phyloP scores from a whole-genome alignment of 2,797 vertebrate species.

The Leptodactylus fallax region DNA sequence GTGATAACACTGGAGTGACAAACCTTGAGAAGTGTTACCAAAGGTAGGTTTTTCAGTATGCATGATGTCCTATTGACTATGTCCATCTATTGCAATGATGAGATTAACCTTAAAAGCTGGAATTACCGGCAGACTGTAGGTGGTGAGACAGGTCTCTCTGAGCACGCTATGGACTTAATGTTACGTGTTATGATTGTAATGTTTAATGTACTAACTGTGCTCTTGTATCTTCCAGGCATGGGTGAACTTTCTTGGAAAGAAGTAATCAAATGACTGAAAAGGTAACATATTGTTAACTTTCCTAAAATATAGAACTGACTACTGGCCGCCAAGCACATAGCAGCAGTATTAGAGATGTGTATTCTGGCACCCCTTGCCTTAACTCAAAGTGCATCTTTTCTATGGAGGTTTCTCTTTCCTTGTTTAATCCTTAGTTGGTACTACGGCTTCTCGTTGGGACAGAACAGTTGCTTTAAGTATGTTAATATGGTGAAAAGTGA shows the following conservation, averaged over 20 bases:
- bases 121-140: constrained; percentile 60
- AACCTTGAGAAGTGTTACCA: neutral
- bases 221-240: neutral
- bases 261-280: neutral
- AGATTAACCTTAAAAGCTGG: constrained; percentile 58
- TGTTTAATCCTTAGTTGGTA: too few relatives aligned
- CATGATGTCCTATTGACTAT: neutral
- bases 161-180: neutral
- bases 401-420: too few relatives aligned
- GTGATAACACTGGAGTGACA: neutral
- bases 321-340: too few relatives aligned
- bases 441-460: too few relatives aligned
- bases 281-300: neutral
- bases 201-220: neutral
- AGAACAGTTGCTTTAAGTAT: too few relatives aligned
- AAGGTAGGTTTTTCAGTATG: neutral
- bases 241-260: too few relatives aligned
- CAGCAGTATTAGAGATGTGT: too few relatives aligned
- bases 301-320: too few relatives aligned
- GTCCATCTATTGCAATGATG: constrained; percentile 11
- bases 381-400: too few relatives aligned
- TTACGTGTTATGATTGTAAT: neutral
- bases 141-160: constrained; percentile 55
- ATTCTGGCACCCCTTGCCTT: too few relatives aligned
- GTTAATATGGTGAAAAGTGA: too few relatives aligned